Evolutionary conservation across 2,888 invertebrate species (phyloP), one percentile per base, ranked within the genome.

Genomic region (Onchidella celtica): DNA sequence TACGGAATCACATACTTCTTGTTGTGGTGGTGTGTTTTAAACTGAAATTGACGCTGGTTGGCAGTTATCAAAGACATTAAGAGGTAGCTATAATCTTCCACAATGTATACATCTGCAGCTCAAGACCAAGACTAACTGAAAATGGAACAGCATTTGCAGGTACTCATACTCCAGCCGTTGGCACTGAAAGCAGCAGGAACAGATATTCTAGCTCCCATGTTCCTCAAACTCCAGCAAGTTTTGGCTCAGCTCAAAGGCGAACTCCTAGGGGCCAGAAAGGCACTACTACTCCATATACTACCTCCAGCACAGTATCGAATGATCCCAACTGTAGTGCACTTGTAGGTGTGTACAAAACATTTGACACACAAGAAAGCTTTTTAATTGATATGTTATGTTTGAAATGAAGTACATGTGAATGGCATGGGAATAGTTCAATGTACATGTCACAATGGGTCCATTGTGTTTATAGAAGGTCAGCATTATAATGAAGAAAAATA

Each of bases 201-300:
- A 57, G 11, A 0, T 34, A 6, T 21, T 32, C 29, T 27, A 21
- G 24, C 17, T 74, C 74, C 27, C 9, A 24, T 24, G 6, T 24
- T 24, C 14, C 24, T n/a, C 55, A 14, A 72, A 72, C n/a, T n/a
- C n/a, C 47, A 47, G 6, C 47, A 11, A 47, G 47, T 17, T 32
- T 55, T 11, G 55, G 57, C 57, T 57, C 32, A 29, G 55, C 24
- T 32, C 36, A 27, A 32, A 14, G 21, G 24, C 32, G 66, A 9
- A 72, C 63, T 65, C 34, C 47, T 21, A 47, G 72, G 63, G 24
- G 17, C 11, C 27, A 36, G 21, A 79, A 34, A 27, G 38, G 69
- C 17, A 68, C 40, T 24, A 66, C 57, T 40, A 80, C 79, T 36
- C 79, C 79, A 29, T 80, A 73, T 14, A 66, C 66, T 32, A 36